Evolutionary conservation across 2,888 invertebrate genomes (phyloP).

Genomic region (Mongoloraphidia duomilia): DNA sequence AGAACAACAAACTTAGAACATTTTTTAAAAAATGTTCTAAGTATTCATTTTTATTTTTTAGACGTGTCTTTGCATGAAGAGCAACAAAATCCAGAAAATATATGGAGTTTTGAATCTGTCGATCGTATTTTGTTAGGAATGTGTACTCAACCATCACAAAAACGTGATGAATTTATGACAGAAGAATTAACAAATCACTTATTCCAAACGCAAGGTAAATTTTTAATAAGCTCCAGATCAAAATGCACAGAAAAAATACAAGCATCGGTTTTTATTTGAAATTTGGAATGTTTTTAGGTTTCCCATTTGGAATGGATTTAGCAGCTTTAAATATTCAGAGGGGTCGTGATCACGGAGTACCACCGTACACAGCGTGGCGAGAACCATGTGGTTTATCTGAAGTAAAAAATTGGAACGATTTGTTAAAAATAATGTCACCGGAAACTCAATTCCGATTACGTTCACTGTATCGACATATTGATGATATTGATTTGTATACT

Average conservation of each 20-base stretch:
- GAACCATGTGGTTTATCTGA: slow-evolving; percentile 59
- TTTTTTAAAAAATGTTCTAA: background rate
- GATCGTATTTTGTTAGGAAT: slow-evolving; percentile 66
- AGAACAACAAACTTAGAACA: no score
- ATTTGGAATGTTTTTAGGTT: slow-evolving; percentile 24
- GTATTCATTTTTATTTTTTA: slow-evolving; percentile 24
- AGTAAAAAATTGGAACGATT: slow-evolving; percentile 53
- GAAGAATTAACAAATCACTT: slow-evolving; percentile 70
- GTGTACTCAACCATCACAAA: slow-evolving; percentile 60
- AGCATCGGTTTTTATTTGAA: background rate
- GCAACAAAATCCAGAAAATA: slow-evolving; percentile 47
- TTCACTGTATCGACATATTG: slow-evolving; percentile 42
- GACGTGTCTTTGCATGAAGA: slow-evolving; percentile 73
- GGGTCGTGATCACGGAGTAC: slow-evolving; percentile 76
- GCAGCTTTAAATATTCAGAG: slow-evolving; percentile 79
- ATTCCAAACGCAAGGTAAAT: slow-evolving; percentile 49
- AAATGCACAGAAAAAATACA: background rate
- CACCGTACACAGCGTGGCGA: slow-evolving; percentile 66
- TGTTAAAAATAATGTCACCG: slow-evolving; percentile 50
- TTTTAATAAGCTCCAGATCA: background rate
- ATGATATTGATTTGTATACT: slow-evolving; percentile 74
- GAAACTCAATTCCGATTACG: slow-evolving; percentile 47
- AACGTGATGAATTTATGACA: slow-evolving; percentile 68
- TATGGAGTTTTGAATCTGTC: slow-evolving; percentile 65
- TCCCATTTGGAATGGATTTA: slow-evolving; percentile 69